Evolutionary conservation across 2,797 vertebrate genomes (phyloP).

Genomic region (Clangula hyemalis): DNA sequence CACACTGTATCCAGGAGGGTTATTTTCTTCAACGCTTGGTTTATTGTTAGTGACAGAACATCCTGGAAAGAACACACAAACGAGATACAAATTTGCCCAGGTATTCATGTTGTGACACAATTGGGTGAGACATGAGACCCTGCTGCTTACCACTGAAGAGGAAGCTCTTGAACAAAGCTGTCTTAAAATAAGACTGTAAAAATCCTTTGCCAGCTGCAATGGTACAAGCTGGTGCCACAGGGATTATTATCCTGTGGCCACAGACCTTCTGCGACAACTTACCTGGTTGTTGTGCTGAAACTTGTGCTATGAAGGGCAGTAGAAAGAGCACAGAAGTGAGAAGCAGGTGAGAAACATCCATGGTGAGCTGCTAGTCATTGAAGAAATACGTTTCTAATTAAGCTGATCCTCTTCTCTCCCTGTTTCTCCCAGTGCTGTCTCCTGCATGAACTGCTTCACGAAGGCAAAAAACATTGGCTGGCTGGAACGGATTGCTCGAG

Average conservation of each 20-base stretch:
- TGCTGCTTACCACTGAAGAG: not conserved
- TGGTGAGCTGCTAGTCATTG: not conserved
- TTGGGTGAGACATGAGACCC: not conserved
- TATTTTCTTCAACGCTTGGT: slow-evolving; percentile 10
- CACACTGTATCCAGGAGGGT: not conserved
- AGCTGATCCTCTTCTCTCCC: not conserved
- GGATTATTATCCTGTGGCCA: not conserved
- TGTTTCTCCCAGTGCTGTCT: not conserved
- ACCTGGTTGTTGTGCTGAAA: slow-evolving; percentile 18
- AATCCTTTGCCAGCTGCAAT: not conserved
- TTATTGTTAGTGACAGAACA: not conserved
- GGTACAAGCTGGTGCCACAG: accelerated
- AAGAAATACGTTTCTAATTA: not conserved
- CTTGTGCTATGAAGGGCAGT: not conserved
- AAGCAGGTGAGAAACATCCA: not conserved
- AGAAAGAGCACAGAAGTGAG: not conserved
- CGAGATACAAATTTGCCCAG: not conserved
- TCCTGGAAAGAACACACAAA: slow-evolving; percentile 10
- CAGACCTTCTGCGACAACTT: not conserved
- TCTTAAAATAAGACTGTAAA: accelerated
- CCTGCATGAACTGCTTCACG: not conserved
- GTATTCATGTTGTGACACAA: not conserved
- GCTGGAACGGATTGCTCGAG: not conserved
- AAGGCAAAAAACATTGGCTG: not conserved
- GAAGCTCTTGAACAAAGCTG: not conserved